These are phyloP conservation scores for Lampris incognitus DNA, from an alignment of 2,113 vertebrate species.

Conservation along the genomic window DNA sequence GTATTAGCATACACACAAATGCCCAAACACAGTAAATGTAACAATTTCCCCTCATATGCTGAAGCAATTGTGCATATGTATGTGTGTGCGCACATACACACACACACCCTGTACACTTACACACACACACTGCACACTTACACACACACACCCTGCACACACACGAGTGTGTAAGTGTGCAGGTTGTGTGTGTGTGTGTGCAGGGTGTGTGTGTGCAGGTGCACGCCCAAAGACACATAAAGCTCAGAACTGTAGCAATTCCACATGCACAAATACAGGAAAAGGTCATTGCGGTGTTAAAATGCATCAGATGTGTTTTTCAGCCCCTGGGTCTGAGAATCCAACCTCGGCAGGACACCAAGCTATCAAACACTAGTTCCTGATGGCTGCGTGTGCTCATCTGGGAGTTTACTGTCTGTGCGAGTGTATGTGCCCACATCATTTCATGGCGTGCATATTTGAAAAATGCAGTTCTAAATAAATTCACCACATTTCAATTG, in stretches of 20 bases:
- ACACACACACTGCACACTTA: neutral
- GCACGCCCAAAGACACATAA: too few species aligned
- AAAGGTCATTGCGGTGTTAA: constrained; percentile 52
- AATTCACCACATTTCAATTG: constrained; percentile 21
- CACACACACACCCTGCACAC: neutral
- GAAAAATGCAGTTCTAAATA: neutral
- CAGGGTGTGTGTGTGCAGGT: too few species aligned
- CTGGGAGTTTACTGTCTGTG: neutral
- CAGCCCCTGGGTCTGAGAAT: neutral
- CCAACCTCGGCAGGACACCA: constrained; percentile 1
- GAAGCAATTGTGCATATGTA: too few species aligned
- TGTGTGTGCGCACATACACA: neutral
- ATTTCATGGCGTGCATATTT: neutral
- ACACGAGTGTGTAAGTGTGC: too few species aligned
- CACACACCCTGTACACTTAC: too few species aligned
- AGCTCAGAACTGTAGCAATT: neutral
- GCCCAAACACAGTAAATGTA: neutral
- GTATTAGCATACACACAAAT: neutral
- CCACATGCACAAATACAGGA: neutral
- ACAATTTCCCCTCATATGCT: too few species aligned
- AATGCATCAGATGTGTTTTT: constrained; percentile 26
- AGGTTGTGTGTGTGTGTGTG: too few species aligned
- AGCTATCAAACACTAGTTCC: neutral
- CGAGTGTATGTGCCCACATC: neutral
- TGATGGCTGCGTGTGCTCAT: constrained; percentile 5